A percentile compares a stretch with the other conserved stretches of the same genome.
Evolutionary conservation across 2,797 vertebrate species (phyloP).

Genomic region (Crenichthys baileyi): DNA sequence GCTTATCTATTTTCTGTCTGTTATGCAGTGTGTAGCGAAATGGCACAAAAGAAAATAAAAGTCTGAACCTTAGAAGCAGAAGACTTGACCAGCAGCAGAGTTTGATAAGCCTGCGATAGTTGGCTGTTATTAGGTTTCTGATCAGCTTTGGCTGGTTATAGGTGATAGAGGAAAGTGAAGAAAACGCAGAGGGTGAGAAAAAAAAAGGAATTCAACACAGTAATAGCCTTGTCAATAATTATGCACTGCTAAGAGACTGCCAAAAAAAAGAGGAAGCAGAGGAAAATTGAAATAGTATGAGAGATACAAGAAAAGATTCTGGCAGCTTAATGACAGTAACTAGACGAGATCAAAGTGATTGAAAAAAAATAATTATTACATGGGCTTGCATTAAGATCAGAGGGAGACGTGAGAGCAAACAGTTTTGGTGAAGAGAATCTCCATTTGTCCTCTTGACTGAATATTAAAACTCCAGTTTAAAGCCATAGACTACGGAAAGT

Average conservation of each 20-base stretch:
- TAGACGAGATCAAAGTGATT: constrained; percentile 60
- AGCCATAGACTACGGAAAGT: background rate
- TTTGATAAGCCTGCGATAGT: constrained; percentile 42
- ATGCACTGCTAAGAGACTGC: constrained; percentile 39
- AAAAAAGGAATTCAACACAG: constrained; percentile 50
- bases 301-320: constrained; percentile 51
- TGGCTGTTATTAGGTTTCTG: constrained; percentile 25
- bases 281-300: constrained; percentile 45
- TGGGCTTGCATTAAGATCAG: constrained; percentile 44
- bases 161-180: constrained; percentile 19
- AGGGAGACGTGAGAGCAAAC: constrained; percentile 11
- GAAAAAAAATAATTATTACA: constrained; percentile 62
- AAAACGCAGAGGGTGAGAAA: constrained; percentile 20
- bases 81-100: constrained; percentile 6
- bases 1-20: background rate
- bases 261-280: background rate
- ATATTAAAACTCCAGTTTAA: constrained; percentile 17
- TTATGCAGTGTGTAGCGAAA: background rate
- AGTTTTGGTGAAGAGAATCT: constrained; percentile 1
- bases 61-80: background rate
- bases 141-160: constrained; percentile 25
- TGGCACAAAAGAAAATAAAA: background rate
- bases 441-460: constrained; percentile 25
- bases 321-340: constrained; percentile 51
- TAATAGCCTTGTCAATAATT: constrained; percentile 53